Evolutionary conservation across 2,797 vertebrate species (phyloP).

Genomic region (Remorina albescens): DNA sequence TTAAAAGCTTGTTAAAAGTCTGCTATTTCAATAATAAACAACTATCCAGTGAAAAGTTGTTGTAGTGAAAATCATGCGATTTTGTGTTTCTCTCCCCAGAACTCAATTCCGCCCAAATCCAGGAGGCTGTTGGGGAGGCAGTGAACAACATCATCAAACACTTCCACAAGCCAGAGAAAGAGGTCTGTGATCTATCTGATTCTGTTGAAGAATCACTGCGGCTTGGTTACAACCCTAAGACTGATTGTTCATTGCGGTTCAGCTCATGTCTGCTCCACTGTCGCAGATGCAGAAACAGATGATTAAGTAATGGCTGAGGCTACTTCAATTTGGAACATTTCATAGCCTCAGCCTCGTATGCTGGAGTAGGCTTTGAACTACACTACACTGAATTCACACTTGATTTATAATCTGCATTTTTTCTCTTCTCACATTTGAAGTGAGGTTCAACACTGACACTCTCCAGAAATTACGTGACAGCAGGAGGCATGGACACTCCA

Average conservation of each 20-base stretch:
- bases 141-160: constrained; percentile 96
- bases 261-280: constrained; percentile 2
- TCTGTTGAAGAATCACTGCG: background rate
- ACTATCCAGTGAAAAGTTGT: no score
- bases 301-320: background rate
- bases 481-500: no score
- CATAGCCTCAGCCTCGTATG: background rate
- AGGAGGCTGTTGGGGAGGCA: constrained; percentile 92
- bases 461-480: no score
- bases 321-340: background rate
- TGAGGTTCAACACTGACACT: no score
- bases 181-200: constrained; percentile 81
- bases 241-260: constrained; percentile 4
- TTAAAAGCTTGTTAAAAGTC: no score
- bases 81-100: constrained; percentile 76
- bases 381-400: no score
- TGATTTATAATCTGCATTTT: background rate
- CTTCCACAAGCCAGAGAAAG: constrained; percentile 97
- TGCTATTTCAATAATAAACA: no score
- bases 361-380: constrained; percentile 5
- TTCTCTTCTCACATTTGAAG: background rate
- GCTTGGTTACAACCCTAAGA: background rate
- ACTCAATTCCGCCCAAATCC: constrained; percentile 91
- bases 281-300: background rate
- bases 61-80: background rate